Conservation (phyloP, 1,140 invertebrate genomes). For the Dreissena rostriformis region DNA sequence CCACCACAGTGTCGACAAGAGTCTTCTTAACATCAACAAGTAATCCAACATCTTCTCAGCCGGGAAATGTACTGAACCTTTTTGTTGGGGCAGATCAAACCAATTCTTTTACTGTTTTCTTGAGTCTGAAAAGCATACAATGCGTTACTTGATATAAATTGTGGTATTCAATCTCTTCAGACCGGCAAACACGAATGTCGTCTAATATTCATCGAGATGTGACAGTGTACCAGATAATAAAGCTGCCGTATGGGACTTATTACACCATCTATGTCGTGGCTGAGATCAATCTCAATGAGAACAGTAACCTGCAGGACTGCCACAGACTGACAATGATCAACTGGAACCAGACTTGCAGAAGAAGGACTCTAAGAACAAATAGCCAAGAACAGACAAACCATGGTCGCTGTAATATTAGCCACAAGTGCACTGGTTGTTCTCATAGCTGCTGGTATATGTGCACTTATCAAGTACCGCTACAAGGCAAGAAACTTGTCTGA, state of each 20-base stretch:
- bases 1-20: background rate
- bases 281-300: conserved; percentile 5
- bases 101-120: conserved; percentile 19
- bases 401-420: conserved; percentile 23
- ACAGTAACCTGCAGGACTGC: conserved; percentile 20
- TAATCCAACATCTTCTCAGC: background rate
- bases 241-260: conserved; percentile 15
- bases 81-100: background rate
- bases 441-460: conserved; percentile 34
- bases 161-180: conserved; percentile 2
- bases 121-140: background rate
- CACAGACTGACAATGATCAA: conserved; percentile 20
- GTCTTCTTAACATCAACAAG: background rate
- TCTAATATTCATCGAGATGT: conserved; percentile 33
- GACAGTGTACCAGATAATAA: background rate
- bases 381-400: conserved; percentile 11
- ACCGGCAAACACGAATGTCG: background rate
- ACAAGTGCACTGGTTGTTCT: conserved; percentile 24
- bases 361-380: background rate
- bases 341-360: background rate
- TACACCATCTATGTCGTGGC: conserved; percentile 35
- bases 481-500: conserved; percentile 25
- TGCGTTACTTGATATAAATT: conserved; percentile 28
- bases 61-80: conserved; percentile 7
- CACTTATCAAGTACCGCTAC: conserved; percentile 45